Percentiles rank a stretch among this genome's conserved stretches.
Conservation (phyloP, 2,888 invertebrate species). For the Trichopria drosophilae region DNA sequence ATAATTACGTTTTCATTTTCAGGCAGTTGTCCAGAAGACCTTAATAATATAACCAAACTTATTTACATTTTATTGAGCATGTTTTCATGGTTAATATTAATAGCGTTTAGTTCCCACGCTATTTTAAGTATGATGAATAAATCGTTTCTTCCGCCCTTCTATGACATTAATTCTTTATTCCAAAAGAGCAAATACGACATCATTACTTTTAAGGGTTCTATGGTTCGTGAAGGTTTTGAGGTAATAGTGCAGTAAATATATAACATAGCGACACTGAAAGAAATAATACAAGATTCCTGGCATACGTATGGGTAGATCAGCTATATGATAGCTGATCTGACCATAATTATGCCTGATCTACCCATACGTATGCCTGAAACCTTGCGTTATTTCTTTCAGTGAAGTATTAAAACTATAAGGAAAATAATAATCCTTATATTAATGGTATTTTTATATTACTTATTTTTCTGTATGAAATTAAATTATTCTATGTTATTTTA, state of each 20-base stretch:
- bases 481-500: background rate
- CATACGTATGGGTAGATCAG: too few relatives aligned
- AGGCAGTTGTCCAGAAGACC: slow-evolving; percentile 21
- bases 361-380: too few relatives aligned
- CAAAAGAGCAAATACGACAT: slow-evolving; percentile 26
- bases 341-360: too few relatives aligned
- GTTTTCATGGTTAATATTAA: slow-evolving; percentile 29
- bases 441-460: background rate
- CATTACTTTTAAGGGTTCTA: slow-evolving; percentile 24
- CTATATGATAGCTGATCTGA: too few relatives aligned
- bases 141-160: slow-evolving; percentile 25
- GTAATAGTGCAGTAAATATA: too few relatives aligned
- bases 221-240: slow-evolving; percentile 18
- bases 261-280: too few relatives aligned
- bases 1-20: slow-evolving; percentile 2
- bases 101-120: slow-evolving; percentile 32
- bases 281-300: too few relatives aligned
- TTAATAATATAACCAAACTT: slow-evolving; percentile 22
- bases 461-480: slow-evolving; percentile 2
- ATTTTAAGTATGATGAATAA: slow-evolving; percentile 31
- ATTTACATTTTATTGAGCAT: slow-evolving; percentile 28
- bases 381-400: too few relatives aligned
- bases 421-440: background rate
- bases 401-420: too few relatives aligned
- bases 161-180: slow-evolving; percentile 22